Evolutionary conservation across 2,113 vertebrate species (phyloP), one percentile per base, ranked within the genome.

Genomic region (Malaclemys terrapin): DNA sequence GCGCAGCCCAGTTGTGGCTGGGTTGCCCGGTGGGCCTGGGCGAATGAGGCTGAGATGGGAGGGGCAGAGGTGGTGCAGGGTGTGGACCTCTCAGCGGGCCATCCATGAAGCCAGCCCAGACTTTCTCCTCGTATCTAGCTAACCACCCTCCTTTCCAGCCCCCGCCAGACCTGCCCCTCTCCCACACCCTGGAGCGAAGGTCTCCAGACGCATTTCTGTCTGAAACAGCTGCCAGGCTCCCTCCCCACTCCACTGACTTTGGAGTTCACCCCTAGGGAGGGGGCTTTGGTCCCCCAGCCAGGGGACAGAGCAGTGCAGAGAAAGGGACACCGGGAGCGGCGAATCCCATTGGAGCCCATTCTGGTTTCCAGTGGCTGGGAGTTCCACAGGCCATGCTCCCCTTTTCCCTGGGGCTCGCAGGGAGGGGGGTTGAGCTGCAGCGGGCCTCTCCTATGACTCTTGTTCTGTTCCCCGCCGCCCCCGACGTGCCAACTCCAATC

Each of bases 1-100:
- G 93, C 59, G 38, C 93, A 69, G 54, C 47, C 87, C 54, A 8
- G 94, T 93, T 22, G 80, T 87, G 87, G 87, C 25, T 69, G 75
- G 92, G 85, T 78, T 93, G 56, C 80, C 79, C 8, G 92, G 90
- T 17, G 29, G 22, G 59, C 80, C 78, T 59, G 79, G 83, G 59
- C 85, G 19, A 42, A 10, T 79, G 57, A 5, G 17, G 42, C 17
- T 8, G 47, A 69, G 49, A 1, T 9, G 6, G 52, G 35, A 56
- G 82, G 45, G 17, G 17, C 25, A 65, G 85, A 52, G 76, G 17
- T 91, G 24, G 13, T 87, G 24, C 35, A 20, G 56, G 85, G 4
- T 6, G 81, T 5, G 12, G 78, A 14, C 57, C 57, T 65, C 62
- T 7, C 17, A 8, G 35, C 17, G 4, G 16, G 35, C 65, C n/a